Base-by-base conservation (phyloP, 2,888 invertebrate species). In the Pachliopta kotzebuea region DNA sequence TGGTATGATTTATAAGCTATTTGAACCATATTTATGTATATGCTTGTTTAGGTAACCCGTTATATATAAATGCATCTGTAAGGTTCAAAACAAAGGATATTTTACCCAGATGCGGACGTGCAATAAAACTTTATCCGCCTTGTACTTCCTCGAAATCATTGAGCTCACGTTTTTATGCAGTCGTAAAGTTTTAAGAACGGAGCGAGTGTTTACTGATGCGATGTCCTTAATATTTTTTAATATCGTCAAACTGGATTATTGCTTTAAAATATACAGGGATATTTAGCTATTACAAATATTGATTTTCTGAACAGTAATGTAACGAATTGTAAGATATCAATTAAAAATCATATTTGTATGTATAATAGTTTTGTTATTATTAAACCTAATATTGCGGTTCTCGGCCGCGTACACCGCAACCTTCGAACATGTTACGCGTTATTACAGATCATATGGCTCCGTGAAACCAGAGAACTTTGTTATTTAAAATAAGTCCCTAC, bases 341-440 rank as follows among this genome's bases (percentile, higher is more conserved):
- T 37, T 37, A 37, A 37, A 26, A 26, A 26, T 6, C 26, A 26
- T 26, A 26, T 26, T 6, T 4, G 26, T 26, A 26, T 26, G 11
- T 45, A n/a, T 21, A 52, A 52, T 23, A 21, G 20, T n/a, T 69
- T 54, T 56, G 65, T 68, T 67, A 59, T 67, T 56, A 56, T 66
- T 42, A 29, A 24, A 56, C 37, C 42, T 56, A 55, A 50, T 52
- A 57, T 64, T 71, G 72, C 56, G 71, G 72, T 72, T 63, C 29
- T 37, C 69, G 74, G 80, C 83, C 81, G 66, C 80, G 74, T 57
- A 65, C 66, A 80, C 82, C 81, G 70, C 80, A 83, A 71, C 76
- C 77, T 77, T 77, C 75, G 70, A 60, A 70, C 70, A 72, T 74
- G 66, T 71, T 78, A 79, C 77, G n/a, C n/a, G 74, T 81, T 80